Evolutionary conservation across 2,888 invertebrate genomes (phyloP), one percentile per base, ranked within the genome.

Genomic region (Sturmia bella): DNA sequence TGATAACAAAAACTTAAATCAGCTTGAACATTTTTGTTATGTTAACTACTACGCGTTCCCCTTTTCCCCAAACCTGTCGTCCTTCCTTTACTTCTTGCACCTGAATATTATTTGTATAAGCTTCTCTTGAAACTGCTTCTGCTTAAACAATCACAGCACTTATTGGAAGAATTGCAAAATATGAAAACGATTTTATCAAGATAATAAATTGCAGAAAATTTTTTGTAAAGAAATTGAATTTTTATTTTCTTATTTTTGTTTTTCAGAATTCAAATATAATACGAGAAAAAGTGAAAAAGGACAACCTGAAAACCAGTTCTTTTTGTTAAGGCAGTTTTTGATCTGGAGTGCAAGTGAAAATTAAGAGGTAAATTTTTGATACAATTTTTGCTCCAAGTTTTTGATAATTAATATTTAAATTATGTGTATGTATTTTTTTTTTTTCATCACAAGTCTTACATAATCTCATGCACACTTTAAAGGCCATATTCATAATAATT

Each of bases 171-270:
- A n/a, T 4, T 19, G 39, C 6, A 19, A 66, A 57, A 50, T 19
- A 27, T 50, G 24, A 48, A 54, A 45, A 21, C 41, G 66, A 52
- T 68, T 75, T 59, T 59, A 68, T 59, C 50, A 32, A 32, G 57
- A 59, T 39, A 57, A 75, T 75, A 75, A 68, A 75, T 68, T 68
- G 50, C 41, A 68, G 21, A 63, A 75, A 68, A 56, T 27, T 57
- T n/a, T 41, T 27, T 64, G 45, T 24, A 17, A 19, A 56, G 32
- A 74, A 64, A 75, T 73, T 75, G 59, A 19, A 37, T 39, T 37
- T 56, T 17, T 17, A 37, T 45, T 24, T 24, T 39, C 11, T 4
- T n/a, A n/a, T n/a, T n/a, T n/a, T n/a, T n/a, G n/a, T n/a, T n/a
- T n/a, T n/a, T n/a, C n/a, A n/a, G n/a, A n/a, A n/a, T n/a, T n/a